Evolutionary conservation across 2,888 invertebrate genomes (phyloP), one percentile per base, ranked within the genome.

Genomic region (Griposia aprilina): DNA sequence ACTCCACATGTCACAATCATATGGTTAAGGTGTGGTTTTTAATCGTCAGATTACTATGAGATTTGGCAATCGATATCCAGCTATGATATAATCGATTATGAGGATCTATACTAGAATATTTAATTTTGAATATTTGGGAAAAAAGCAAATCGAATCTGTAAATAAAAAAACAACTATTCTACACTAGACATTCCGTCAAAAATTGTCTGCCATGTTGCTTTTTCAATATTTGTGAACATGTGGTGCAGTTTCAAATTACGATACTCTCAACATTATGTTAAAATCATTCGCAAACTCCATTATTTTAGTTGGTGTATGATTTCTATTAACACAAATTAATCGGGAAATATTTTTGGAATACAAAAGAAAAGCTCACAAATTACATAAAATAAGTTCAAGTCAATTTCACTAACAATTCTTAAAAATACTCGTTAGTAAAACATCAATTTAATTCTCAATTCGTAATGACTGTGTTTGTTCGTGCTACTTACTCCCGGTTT

Each of bases 261-360:
- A 45, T 78, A 81, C 59, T 67, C 70, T 84, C 78, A 85, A 76
- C 78, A 70, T 79, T 81, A 36, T 52, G 23, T 75, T 71, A 79
- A 80, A 86, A 81, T 70, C 26, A 81, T 77, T 75, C 67, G 4
- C 52, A 73, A 75, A 66, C 60, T 26, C 15, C 7, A 62, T 50
- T 67, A 70, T 66, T 59, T 69, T 50, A 66, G 23, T 74, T 63
- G 10, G 48, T 78, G 26, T 59, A 66, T 41, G 11, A 73, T 72
- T 72, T 23, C 10, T 74, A 23, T 23, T 13, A 83, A 57, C 8
- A 59, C 20, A 73, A 66, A 69, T 70, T 45, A 59, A 45, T 65
- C 55, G 2, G 30, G 71, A 76, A 76, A 76, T 72, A 73, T 83
- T 81, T 74, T 83, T 81, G 62, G 73, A 74, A 74, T 63, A 30